Conservation (phyloP, 2,797 vertebrate genomes). For the Champsocephalus gunnari region DNA sequence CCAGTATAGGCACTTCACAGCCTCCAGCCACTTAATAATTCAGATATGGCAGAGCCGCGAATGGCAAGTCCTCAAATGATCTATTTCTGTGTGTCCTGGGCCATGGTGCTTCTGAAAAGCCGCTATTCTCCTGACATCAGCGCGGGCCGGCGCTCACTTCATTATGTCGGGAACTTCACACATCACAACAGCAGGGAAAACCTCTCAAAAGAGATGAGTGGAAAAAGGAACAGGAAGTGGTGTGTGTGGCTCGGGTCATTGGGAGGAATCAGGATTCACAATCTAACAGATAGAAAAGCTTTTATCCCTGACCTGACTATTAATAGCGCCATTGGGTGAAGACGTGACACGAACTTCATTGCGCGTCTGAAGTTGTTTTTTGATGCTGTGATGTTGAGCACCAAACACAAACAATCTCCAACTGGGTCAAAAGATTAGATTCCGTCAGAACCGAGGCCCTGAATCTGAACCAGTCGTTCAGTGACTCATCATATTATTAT, state of each 20-base stretch:
- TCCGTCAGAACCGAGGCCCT: background rate
- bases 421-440: background rate
- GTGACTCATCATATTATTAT: background rate
- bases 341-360: background rate
- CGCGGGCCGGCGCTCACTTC: slow-evolving; percentile 14
- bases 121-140: slow-evolving; percentile 41
- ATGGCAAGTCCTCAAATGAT: slow-evolving; percentile 61
- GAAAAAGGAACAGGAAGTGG: background rate
- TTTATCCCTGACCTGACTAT: fast-evolving
- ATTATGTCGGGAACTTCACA: slow-evolving; percentile 39
- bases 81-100: slow-evolving; percentile 59
- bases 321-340: background rate
- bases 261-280: slow-evolving; percentile 12
- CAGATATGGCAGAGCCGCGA: slow-evolving; percentile 57
- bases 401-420: background rate
- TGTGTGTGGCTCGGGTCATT: background rate
- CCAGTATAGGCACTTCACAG: slow-evolving; percentile 57
- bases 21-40: slow-evolving; percentile 71
- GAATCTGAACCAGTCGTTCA: no score
- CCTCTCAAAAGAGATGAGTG: slow-evolving; percentile 23
- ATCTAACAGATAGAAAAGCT: background rate
- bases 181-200: slow-evolving; percentile 25
- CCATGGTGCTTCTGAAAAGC: slow-evolving; percentile 35
- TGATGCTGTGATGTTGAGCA: background rate
- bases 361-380: background rate